Evolutionary conservation across 2,888 invertebrate genomes (phyloP), one percentile per base, ranked within the genome.

Genomic region (Didymodactylos carnosus): DNA sequence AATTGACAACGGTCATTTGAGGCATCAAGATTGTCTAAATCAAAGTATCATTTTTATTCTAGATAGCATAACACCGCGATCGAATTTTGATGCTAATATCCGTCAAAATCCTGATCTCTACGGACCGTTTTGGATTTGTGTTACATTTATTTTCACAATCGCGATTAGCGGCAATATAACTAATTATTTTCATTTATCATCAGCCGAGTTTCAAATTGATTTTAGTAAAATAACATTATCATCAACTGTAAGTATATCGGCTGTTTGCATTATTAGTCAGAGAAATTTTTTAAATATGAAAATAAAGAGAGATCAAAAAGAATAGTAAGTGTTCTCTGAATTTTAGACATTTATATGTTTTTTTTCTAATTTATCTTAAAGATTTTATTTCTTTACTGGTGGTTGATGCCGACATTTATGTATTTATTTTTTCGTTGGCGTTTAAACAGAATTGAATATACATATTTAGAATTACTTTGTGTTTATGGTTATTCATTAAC

Each of bases 401-500:
- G 90, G 87, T 80, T 94, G 0, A 85, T 95, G 40, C 95, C 97
- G 0, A 82, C 90, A 1, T 85, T 88, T 0, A 82, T 97, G 75
- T 95, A 92, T 91, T 90, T 87, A 0, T 84, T 91, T 0, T 84
- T 94, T 39, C 92, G 91, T 84, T 94, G 91, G 88, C 88, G 90
- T 29, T 86, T 87, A 0, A 82, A 82, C 23, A 79, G 79, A 71
- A 79, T 81, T 25, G 81, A 80, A n/a, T 83, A 84, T 77, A 80
- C 89, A 27, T 86, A 92, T 80, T 86, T 94, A 78, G 92, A 95
- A 77, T 86, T 95, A 14, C 87, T 95, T 80, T 94, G 94, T 82
- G 87, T 94, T 14, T 97, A 95, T 81, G 97, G 95, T 13, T 97
- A 97, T 83, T 94, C 94, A 0, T 85, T 97, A 69, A 88, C 92